phyloP scores from a whole-genome alignment of 2,888 invertebrate species.

The Lymantria dispar region DNA sequence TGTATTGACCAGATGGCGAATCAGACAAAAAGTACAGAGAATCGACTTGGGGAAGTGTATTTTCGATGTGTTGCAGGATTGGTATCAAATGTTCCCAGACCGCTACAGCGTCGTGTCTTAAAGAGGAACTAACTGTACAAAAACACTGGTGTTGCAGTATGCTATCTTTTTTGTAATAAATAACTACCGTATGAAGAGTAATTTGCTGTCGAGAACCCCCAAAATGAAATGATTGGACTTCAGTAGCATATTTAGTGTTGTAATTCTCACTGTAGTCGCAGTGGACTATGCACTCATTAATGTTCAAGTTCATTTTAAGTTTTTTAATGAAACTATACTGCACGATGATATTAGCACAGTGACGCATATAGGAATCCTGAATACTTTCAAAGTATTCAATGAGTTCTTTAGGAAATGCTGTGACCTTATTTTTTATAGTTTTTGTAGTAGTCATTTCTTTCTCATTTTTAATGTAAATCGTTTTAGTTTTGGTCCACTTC shows the following conservation, averaged over 20 bases:
- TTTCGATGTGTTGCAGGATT: background rate
- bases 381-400: conserved; percentile 2
- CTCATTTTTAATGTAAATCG: too few relatives aligned
- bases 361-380: conserved; percentile 1
- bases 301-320: background rate
- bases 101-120: background rate
- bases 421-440: conserved; percentile 2
- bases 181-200: background rate
- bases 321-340: conserved; percentile 1
- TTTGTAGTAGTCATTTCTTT: conserved; percentile 1
- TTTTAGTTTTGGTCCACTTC: too few relatives aligned
- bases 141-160: background rate
- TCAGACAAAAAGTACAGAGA: too few relatives aligned
- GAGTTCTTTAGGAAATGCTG: conserved; percentile 1
- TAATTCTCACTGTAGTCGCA: conserved; percentile 4
- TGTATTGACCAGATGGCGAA: too few relatives aligned
- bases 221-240: conserved; percentile 8
- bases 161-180: conserved; percentile 4
- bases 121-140: conserved; percentile 1
- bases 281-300: conserved; percentile 3
- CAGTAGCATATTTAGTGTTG: conserved; percentile 6
- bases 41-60: too few relatives aligned
- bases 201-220: conserved; percentile 6
- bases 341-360: background rate
- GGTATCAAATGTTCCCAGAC: conserved; percentile 1